phyloP scores from a whole-genome alignment of 1,140 invertebrate species.

The Samia ricini region DNA sequence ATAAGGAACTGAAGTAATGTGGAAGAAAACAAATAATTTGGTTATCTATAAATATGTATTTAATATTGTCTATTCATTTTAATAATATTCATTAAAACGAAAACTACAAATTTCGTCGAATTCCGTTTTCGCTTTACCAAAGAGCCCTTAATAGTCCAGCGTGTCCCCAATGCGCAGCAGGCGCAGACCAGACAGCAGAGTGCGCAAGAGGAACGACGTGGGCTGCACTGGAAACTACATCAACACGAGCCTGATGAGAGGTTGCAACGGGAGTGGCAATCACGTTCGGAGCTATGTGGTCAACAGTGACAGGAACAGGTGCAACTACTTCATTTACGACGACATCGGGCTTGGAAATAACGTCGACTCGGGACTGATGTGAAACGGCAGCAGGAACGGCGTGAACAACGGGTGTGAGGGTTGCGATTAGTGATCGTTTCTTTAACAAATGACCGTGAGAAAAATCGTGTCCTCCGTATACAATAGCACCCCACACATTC shows the following conservation, averaged over 20 bases:
- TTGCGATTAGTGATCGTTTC: conserved; percentile 22
- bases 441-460: conserved; percentile 27
- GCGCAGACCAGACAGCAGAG: conserved; percentile 32
- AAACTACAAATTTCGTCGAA: conserved; percentile 48
- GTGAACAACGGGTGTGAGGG: conserved; percentile 18
- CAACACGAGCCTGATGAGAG: conserved; percentile 29
- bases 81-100: conserved; percentile 42
- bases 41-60: conserved; percentile 11
- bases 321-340: conserved; percentile 35
- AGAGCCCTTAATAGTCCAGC: conserved; percentile 23
- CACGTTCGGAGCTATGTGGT: conserved; percentile 26
- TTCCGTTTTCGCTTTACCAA: conserved; percentile 38
- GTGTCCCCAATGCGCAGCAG: conserved; percentile 27
- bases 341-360: conserved; percentile 43
- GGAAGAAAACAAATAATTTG: not conserved
- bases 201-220: conserved; percentile 39
- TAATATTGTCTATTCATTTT: conserved; percentile 49
- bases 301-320: conserved; percentile 35
- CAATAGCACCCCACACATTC: conserved; percentile 7
- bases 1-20: not conserved
- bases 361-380: conserved; percentile 50
- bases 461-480: conserved; percentile 18
- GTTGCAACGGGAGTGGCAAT: conserved; percentile 36
- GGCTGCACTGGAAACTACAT: conserved; percentile 13
- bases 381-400: conserved; percentile 39